Evolutionary conservation across 2,888 invertebrate species (phyloP).

Genomic region (Endotricha flammealis): DNA sequence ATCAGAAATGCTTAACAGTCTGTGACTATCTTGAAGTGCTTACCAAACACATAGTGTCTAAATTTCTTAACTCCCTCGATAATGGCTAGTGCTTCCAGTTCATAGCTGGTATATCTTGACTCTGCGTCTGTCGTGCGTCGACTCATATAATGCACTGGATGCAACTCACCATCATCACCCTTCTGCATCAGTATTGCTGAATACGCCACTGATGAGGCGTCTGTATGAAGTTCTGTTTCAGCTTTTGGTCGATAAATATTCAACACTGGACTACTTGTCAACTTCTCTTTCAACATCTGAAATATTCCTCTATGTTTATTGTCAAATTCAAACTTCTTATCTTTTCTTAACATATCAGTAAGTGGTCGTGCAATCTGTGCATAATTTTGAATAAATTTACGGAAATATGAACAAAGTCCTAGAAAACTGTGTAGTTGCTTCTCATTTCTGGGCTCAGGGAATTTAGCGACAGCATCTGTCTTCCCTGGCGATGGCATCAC

Average conservation of each 20-base stretch:
- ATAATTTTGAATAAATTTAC: slow-evolving; percentile 25
- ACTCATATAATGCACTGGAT: slow-evolving; percentile 11
- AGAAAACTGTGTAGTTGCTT: slow-evolving; percentile 24
- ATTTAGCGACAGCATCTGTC: slow-evolving; percentile 18
- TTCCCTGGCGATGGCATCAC: slow-evolving; percentile 20
- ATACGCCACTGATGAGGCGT: too few relatives aligned
- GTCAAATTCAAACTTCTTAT: slow-evolving; percentile 15
- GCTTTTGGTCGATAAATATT: slow-evolving; percentile 16
- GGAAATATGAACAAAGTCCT: slow-evolving; percentile 23
- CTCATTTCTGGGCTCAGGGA: slow-evolving; percentile 16
- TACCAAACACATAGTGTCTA: too few relatives aligned
- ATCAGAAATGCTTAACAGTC: too few relatives aligned
- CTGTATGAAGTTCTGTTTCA: slow-evolving; percentile 20
- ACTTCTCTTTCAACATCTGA: slow-evolving; percentile 14
- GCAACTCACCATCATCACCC: slow-evolving; percentile 6
- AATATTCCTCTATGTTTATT: slow-evolving; percentile 12
- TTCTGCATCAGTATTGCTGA: slow-evolving; percentile 14
- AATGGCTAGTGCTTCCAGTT: too few relatives aligned
- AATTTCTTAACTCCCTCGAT: too few relatives aligned
- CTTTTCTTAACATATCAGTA: slow-evolving; percentile 18
- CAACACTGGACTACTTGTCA: slow-evolving; percentile 18
- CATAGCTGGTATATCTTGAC: too few relatives aligned
- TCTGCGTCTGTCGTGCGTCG: slow-evolving; percentile 3
- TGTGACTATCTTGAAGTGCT: too few relatives aligned
- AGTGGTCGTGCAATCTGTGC: slow-evolving; percentile 23